A percentile compares a stretch with the other conserved stretches of the same genome.
These are phyloP conservation scores for Pediacus dermestoides DNA, from an alignment of 2,888 invertebrate genomes.

Conservation along the genomic window DNA sequence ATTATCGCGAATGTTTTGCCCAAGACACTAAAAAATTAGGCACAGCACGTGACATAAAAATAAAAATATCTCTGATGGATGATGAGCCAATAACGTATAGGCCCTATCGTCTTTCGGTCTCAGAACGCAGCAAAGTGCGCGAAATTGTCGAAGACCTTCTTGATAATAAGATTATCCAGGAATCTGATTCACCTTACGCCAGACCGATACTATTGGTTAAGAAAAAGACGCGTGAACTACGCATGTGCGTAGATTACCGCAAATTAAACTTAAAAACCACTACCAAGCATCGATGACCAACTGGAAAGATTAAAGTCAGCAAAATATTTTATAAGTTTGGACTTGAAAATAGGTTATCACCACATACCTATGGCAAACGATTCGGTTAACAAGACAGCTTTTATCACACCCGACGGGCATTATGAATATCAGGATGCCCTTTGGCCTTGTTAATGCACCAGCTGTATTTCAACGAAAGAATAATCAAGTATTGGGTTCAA, in stretches of 20 bases:
- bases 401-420: constrained; percentile 38
- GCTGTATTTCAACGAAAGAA: constrained; percentile 21
- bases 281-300: constrained; percentile 38
- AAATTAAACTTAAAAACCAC: constrained; percentile 36
- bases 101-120: constrained; percentile 20
- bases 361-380: constrained; percentile 33
- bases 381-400: constrained; percentile 35
- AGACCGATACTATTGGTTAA: constrained; percentile 21
- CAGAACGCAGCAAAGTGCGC: constrained; percentile 19
- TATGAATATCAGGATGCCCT: constrained; percentile 40
- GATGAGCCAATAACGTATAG: constrained; percentile 20
- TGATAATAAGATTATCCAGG: constrained; percentile 18
- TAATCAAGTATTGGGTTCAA: constrained; percentile 18
- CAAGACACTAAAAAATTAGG: constrained; percentile 12
- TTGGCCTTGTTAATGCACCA: constrained; percentile 38
- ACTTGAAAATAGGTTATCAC: constrained; percentile 32
- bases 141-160: constrained; percentile 18
- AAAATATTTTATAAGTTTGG: constrained; percentile 34
- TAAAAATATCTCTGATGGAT: constrained; percentile 14
- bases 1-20: constrained; percentile 19
- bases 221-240: constrained; percentile 25
- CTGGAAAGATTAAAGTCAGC: constrained; percentile 30
- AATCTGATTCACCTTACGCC: constrained; percentile 19
- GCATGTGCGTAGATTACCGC: constrained; percentile 36
- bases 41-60: constrained; percentile 8